Evolutionary conservation across 2,888 invertebrate genomes (phyloP), one percentile per base, ranked within the genome.

Genomic region (Megalurothrips usitatus): DNA sequence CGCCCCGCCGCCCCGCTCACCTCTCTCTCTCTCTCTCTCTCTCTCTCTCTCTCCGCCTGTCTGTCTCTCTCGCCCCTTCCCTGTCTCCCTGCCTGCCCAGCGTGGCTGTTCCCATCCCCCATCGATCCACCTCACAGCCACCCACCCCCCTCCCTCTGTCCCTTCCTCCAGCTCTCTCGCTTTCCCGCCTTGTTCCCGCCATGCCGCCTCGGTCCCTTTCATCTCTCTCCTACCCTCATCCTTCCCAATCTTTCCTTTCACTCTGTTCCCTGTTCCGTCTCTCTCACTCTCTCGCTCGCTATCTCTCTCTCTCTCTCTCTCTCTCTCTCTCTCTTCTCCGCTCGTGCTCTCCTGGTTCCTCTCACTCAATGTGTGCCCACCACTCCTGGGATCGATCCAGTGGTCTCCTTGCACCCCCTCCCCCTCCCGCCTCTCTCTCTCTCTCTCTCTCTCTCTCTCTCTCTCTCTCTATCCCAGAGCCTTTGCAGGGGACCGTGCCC

Each of bases 41-140:
- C 48, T 80, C 80, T 80, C 49, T 80, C 26, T 52, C 52, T 80
- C 48, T 47, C 79, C 58, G 28, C 79, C 79, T 63, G 43, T 47
- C 79, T 81, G 58, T 79, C 79, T 63, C 34, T 47, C 58, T 49
- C 19, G 26, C 48, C 63, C 80, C 10, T 23, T 19, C n/a, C 23
- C 79, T 47, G 63, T 68, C 52, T 63, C 34, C 9, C 23, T 19
- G 14, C 23, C n/a, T 63, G 14, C n/a, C 14, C 48, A 68, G 34
- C 68, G 79, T 80, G 48, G 47, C 63, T 49, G 23, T 58, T 58
- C 58, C 58, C 58, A 58, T 43, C 58, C 58, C n/a, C 58, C 58
- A 58, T 58, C 58, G 58, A 58, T 58, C 58, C 58, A 58, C 58
- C 58, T 58, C 58, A 17, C 17, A n/a, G 58, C n/a, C 6, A 58